Conservation (phyloP, 2,113 vertebrate genomes). For the Eleginops maclovinus region DNA sequence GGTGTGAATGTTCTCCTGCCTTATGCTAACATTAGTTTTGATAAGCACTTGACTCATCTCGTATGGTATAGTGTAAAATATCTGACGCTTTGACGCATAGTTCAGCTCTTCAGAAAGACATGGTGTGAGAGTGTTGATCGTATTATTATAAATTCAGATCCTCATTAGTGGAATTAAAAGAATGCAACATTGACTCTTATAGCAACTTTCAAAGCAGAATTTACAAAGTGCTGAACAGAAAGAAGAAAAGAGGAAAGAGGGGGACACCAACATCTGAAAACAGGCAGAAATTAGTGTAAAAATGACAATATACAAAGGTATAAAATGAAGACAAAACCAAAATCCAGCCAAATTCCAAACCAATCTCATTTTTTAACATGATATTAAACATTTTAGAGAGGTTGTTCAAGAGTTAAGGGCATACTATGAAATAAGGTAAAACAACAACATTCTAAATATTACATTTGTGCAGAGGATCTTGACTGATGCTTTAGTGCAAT, state of each 20-base stretch:
- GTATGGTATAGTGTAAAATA: slow-evolving; percentile 38
- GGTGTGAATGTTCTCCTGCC: slow-evolving; percentile 58
- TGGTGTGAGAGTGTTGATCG: background rate
- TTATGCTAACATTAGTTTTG: slow-evolving; percentile 43
- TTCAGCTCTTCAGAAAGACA: background rate
- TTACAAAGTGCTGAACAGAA: background rate
- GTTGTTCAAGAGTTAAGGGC: background rate
- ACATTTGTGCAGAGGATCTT: background rate
- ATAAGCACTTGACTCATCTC: slow-evolving; percentile 20
- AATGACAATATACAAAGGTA: background rate
- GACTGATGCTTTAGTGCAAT: too few relatives aligned
- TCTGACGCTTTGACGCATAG: slow-evolving; percentile 8
- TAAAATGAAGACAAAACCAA: background rate
- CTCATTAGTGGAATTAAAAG: background rate
- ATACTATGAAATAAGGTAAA: too few relatives aligned
- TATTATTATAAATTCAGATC: slow-evolving; percentile 12
- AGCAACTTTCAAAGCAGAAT: background rate
- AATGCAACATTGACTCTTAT: background rate
- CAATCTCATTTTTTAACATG: background rate
- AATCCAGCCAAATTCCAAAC: background rate
- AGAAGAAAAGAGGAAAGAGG: background rate
- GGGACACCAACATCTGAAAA: background rate
- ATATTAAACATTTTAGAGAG: background rate
- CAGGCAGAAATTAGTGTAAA: background rate
- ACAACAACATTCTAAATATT: background rate